These are phyloP conservation scores for Trachurus trachurus DNA, from an alignment of 2,797 vertebrate species.

Conservation along the genomic window DNA sequence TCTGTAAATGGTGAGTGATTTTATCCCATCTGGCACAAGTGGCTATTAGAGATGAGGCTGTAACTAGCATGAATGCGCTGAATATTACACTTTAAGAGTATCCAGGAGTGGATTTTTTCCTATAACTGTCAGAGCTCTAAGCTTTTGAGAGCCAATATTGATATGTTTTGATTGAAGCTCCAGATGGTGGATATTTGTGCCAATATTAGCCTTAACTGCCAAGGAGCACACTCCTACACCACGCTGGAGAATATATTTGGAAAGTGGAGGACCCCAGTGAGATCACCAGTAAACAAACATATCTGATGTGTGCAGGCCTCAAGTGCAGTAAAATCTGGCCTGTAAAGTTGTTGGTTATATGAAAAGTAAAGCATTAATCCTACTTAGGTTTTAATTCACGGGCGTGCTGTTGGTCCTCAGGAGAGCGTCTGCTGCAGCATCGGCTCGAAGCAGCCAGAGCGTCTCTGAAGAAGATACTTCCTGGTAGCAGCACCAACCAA, in stretches of 20 bases:
- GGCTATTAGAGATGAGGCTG: not conserved
- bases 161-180: conserved; percentile 63
- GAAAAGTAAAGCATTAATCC: not conserved
- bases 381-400: not conserved
- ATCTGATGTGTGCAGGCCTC: not conserved
- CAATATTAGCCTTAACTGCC: conserved; percentile 21
- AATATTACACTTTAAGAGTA: not conserved
- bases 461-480: conserved; percentile 52
- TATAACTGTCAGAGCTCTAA: conserved; percentile 27
- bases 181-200: conserved; percentile 55
- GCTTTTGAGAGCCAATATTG: conserved; percentile 36
- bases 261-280: conserved; percentile 9
- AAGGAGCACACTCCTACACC: conserved; percentile 47
- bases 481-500: conserved; percentile 21
- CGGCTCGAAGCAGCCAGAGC: conserved; percentile 56
- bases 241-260: conserved; percentile 41
- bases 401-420: conserved; percentile 52
- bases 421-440: conserved; percentile 66
- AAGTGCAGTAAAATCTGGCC: not conserved
- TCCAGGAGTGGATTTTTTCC: conserved; percentile 49
- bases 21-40: not conserved
- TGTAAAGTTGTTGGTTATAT: not conserved
- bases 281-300: conserved; percentile 10
- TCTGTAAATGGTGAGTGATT: not conserved
- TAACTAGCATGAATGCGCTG: conserved; percentile 3